A percentile compares a stretch with the other conserved stretches of the same genome.
Conservation (phyloP, 2,797 vertebrate genomes). For the Eleutherodactylus coqui region DNA sequence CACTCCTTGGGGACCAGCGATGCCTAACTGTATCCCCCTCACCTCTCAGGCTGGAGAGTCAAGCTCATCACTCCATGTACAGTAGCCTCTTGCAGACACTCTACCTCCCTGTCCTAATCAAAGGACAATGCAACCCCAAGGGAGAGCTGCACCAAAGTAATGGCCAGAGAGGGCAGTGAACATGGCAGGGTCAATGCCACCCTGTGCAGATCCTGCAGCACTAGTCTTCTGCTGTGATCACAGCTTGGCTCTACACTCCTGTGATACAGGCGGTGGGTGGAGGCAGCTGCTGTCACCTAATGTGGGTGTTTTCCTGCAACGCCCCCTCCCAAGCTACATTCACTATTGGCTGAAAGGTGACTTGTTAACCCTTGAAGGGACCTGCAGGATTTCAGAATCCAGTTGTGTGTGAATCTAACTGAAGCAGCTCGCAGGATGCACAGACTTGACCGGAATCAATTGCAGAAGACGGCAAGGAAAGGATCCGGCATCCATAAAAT, state of each 20-base stretch:
- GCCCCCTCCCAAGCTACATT: slow-evolving; percentile 65
- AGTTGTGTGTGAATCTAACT: too few relatives aligned
- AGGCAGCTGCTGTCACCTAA: slow-evolving; percentile 68
- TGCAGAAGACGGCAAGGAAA: too few relatives aligned
- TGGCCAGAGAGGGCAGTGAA: slow-evolving; percentile 26
- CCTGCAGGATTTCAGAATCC: neutral
- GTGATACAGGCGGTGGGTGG: slow-evolving; percentile 66
- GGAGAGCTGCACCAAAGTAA: slow-evolving; percentile 27
- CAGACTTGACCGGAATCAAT: too few relatives aligned
- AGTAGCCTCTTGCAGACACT: slow-evolving; percentile 13
- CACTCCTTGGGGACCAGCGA: neutral
- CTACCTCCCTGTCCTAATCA: slow-evolving; percentile 13
- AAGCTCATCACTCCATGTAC: slow-evolving; percentile 41
- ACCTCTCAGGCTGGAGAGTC: slow-evolving; percentile 53
- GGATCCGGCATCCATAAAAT: too few relatives aligned
- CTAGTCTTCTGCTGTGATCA: slow-evolving; percentile 67
- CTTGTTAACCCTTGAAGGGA: slow-evolving; percentile 32
- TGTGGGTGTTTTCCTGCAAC: slow-evolving; percentile 67
- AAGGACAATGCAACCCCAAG: slow-evolving; percentile 50
- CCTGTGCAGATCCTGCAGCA: slow-evolving; percentile 23
- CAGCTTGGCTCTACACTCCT: slow-evolving; percentile 65
- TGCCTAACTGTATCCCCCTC: slow-evolving; percentile 24
- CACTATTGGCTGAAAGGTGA: slow-evolving; percentile 63
- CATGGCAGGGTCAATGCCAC: too few relatives aligned
- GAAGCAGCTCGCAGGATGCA: too few relatives aligned